Conservation (phyloP, 37 sponge, comb jelly and placozoan genomes). For the Chondrosia reniformis region DNA sequence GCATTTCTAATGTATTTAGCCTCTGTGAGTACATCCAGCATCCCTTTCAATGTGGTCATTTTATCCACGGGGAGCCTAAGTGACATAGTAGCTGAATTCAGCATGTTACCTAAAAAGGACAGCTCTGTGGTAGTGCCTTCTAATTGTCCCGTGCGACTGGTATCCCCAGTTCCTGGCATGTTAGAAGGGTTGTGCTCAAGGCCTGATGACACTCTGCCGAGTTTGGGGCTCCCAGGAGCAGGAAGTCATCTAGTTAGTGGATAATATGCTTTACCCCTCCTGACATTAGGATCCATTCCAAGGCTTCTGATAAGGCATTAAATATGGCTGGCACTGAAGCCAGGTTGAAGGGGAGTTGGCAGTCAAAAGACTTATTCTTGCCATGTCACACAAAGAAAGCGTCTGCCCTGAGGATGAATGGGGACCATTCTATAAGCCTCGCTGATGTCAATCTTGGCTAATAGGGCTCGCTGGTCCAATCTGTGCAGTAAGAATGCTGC, state of each 20-base stretch:
- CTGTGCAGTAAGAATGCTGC: neutral
- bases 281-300: slow-evolving; percentile 15
- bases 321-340: neutral
- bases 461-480: neutral
- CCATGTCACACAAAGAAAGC: slow-evolving; percentile 6
- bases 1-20: neutral
- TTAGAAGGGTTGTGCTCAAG: neutral
- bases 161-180: neutral
- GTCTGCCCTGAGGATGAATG: slow-evolving; percentile 5
- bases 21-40: too few relatives aligned
- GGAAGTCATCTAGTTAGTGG: slow-evolving; percentile 21
- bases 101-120: slow-evolving; percentile 4
- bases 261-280: neutral
- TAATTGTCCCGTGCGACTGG: slow-evolving; percentile 1
- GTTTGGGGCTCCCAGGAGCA: neutral
- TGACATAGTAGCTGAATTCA: too few relatives aligned
- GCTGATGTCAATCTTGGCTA: slow-evolving; percentile 11
- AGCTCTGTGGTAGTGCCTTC: slow-evolving; percentile 12
- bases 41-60: too few relatives aligned
- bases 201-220: neutral
- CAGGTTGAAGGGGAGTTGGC: slow-evolving; percentile 13
- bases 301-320: slow-evolving; percentile 6
- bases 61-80: too few relatives aligned
- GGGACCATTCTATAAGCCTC: slow-evolving; percentile 3
- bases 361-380: neutral